A percentile compares a stretch with the other conserved stretches of the same genome.
Conservation (phyloP, 2,888 invertebrate species). For the Ptilodon capucinus region DNA sequence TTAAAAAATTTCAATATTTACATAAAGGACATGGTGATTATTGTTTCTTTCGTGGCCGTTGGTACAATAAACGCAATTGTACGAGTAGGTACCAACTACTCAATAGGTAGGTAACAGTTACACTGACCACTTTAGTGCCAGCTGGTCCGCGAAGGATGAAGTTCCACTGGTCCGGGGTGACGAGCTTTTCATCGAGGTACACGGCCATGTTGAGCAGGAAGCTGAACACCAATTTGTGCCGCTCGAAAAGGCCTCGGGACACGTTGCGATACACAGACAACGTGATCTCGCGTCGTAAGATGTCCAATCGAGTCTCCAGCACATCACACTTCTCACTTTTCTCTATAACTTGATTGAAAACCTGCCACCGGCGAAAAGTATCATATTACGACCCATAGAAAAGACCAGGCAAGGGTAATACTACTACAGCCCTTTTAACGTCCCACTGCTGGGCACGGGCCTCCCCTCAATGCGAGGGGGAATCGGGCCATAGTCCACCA, state of each 20-base stretch:
- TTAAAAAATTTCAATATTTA: too few species aligned
- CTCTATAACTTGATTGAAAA: conserved; percentile 92
- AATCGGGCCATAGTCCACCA: too few species aligned
- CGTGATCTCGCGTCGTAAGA: conserved; percentile 89
- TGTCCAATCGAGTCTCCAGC: conserved; percentile 85
- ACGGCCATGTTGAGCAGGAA: conserved; percentile 92
- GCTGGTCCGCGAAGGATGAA: conserved; percentile 90
- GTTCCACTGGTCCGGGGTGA: conserved; percentile 87
- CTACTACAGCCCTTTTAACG: too few species aligned
- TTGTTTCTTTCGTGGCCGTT: too few species aligned
- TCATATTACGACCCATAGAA: too few species aligned
- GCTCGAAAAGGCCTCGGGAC: conserved; percentile 94
- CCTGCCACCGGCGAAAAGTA: conserved; percentile 77
- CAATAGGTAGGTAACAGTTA: too few species aligned
- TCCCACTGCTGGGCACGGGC: too few species aligned
- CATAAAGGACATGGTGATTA: too few species aligned
- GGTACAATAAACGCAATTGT: too few species aligned
- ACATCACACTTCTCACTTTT: conserved; percentile 86
- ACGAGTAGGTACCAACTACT: too few species aligned
- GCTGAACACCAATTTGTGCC: conserved; percentile 94
- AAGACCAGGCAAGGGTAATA: too few species aligned
- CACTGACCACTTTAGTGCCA: conserved; percentile 75
- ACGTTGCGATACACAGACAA: conserved; percentile 92
- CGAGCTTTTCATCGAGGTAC: conserved; percentile 83
- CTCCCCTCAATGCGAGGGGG: too few species aligned